Evolutionary conservation across 2,113 vertebrate genomes (phyloP).

Genomic region (Fulmarus glacialis): DNA sequence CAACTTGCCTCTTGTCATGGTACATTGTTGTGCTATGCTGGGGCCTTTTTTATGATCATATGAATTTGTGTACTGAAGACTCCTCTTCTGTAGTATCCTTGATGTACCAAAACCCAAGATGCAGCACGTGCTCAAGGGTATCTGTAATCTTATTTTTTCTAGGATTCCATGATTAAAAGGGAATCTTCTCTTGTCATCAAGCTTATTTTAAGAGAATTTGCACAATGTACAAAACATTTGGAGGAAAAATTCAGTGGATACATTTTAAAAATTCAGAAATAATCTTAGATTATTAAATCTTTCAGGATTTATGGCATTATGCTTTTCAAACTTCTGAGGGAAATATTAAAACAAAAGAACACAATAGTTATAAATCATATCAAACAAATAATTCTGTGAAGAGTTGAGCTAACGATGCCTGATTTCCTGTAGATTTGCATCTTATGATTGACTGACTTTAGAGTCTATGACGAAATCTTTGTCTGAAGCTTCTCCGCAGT

Average conservation of each 20-base stretch:
- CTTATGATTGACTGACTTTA: neutral
- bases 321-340: neutral
- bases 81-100: neutral
- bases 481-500: neutral
- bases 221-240: neutral
- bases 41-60: neutral
- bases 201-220: neutral
- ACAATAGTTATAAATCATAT: neutral
- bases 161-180: neutral
- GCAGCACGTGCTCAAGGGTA: neutral
- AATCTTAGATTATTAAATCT: neutral
- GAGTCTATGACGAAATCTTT: neutral
- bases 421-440: neutral
- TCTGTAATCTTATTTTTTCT: neutral
- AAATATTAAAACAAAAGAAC: neutral
- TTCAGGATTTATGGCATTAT: neutral
- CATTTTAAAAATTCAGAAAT: neutral
- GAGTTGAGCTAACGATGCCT: neutral
- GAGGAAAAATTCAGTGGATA: neutral
- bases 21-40: accelerated
- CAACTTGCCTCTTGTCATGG: neutral
- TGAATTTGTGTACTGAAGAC: neutral
- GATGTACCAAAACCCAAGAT: neutral
- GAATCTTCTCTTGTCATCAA: neutral
- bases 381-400: neutral